phyloP scores from a whole-genome alignment of 1,140 invertebrate genomes.

The Cardiocondyla obscurior region DNA sequence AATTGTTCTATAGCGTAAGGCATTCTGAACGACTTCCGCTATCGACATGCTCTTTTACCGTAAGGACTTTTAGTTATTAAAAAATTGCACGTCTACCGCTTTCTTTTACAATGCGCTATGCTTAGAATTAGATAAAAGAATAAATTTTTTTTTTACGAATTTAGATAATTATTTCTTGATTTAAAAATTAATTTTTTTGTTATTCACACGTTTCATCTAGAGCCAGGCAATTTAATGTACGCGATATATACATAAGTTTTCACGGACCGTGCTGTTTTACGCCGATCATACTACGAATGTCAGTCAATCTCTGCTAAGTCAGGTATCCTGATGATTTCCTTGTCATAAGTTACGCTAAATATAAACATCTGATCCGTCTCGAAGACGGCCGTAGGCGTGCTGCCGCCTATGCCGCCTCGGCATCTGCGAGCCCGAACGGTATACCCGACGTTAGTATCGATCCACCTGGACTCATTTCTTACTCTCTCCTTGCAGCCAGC shows the following conservation, averaged over 20 bases:
- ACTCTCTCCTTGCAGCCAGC: constrained; percentile 73
- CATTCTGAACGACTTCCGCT: no score
- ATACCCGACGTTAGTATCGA: constrained; percentile 61
- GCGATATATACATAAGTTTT: no score
- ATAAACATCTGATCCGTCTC: constrained; percentile 31
- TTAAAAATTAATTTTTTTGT: no score
- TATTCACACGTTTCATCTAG: no score
- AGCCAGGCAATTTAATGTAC: no score
- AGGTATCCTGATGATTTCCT: constrained; percentile 17
- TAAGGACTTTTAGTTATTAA: not conserved
- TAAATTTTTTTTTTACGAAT: no score
- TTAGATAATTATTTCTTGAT: no score
- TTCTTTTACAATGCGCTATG: no score
- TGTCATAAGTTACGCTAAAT: constrained; percentile 40
- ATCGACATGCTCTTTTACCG: not conserved
- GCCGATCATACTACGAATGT: not conserved
- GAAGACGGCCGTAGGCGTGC: constrained; percentile 55
- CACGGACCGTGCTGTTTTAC: no score
- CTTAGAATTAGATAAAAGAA: no score
- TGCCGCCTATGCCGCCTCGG: constrained; percentile 41
- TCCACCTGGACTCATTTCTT: constrained; percentile 66
- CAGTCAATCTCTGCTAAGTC: not conserved
- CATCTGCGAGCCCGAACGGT: constrained; percentile 16
- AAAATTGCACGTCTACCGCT: no score
- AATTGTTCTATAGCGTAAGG: constrained; percentile 1